Evolutionary conservation across 1,140 invertebrate species (phyloP).

Genomic region (Matsumurasca onukii): DNA sequence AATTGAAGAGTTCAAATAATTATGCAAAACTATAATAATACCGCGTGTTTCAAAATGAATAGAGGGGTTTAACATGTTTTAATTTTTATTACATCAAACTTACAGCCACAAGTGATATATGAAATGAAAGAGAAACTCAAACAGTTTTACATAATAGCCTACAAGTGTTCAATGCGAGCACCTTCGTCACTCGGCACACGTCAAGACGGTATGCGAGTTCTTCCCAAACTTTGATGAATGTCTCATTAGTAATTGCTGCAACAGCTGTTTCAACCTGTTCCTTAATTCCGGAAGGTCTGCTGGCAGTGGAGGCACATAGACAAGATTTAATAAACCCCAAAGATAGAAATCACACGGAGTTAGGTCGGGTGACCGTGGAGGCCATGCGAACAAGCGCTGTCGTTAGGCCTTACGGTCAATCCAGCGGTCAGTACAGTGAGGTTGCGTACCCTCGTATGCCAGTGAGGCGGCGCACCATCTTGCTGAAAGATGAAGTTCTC

Average conservation of each 20-base stretch:
- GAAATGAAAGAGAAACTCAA: not conserved
- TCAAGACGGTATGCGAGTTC: not conserved
- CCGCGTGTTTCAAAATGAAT: not conserved
- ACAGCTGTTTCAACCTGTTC: slow-evolving; percentile 4
- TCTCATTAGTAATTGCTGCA: not conserved
- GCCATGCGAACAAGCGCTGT: not conserved
- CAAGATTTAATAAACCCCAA: not conserved
- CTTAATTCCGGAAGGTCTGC: slow-evolving; percentile 1
- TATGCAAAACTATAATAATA: too few relatives aligned
- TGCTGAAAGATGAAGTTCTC: slow-evolving; percentile 22
- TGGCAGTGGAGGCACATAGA: not conserved
- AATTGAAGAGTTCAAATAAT: too few relatives aligned
- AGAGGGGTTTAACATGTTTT: not conserved
- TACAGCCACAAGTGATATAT: not conserved
- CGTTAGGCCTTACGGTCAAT: not conserved
- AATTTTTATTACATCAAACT: not conserved
- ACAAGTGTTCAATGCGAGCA: slow-evolving; percentile 91
- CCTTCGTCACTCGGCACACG: slow-evolving; percentile 2
- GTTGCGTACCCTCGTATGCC: not conserved
- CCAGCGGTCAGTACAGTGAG: not conserved
- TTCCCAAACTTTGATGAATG: slow-evolving; percentile 9
- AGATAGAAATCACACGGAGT: not conserved
- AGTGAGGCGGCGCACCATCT: slow-evolving; percentile 7
- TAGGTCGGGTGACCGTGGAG: not conserved
- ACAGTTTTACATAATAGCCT: slow-evolving; percentile 45